Conservation (phyloP, 2,113 vertebrate genomes). For the Ursus arctos region DNA sequence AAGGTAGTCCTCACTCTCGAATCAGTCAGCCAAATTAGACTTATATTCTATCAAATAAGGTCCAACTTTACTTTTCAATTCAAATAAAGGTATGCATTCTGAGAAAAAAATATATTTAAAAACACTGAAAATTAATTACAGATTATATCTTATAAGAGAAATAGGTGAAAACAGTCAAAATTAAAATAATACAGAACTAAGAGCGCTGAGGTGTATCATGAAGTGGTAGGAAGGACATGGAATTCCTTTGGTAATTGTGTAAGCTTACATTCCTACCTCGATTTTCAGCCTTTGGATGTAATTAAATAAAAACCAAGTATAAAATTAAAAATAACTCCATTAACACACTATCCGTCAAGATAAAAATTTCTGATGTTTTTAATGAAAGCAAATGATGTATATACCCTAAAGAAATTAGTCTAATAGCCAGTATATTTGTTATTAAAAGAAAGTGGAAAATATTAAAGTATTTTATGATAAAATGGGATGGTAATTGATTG, state of each 20-base stretch:
- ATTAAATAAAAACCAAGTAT: slow-evolving; percentile 55
- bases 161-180: slow-evolving; percentile 17
- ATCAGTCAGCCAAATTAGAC: slow-evolving; percentile 4
- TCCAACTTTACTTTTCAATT: slow-evolving; percentile 3
- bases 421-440: neutral
- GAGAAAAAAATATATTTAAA: neutral
- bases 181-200: slow-evolving; percentile 22
- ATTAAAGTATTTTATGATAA: slow-evolving; percentile 25
- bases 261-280: neutral
- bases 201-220: neutral
- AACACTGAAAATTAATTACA: slow-evolving; percentile 9
- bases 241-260: neutral
- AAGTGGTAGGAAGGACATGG: neutral
- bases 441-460: slow-evolving; percentile 19
- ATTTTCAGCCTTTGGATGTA: neutral
- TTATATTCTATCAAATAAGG: neutral
- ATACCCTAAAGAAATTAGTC: neutral
- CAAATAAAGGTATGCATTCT: neutral
- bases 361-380: slow-evolving; percentile 20
- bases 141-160: neutral
- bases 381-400: neutral
- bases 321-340: neutral
- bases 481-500: neutral
- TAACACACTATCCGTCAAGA: neutral
- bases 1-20: slow-evolving; percentile 1